Evolutionary conservation across 2,797 vertebrate genomes (phyloP).

Genomic region (Megalops cyprinoides): DNA sequence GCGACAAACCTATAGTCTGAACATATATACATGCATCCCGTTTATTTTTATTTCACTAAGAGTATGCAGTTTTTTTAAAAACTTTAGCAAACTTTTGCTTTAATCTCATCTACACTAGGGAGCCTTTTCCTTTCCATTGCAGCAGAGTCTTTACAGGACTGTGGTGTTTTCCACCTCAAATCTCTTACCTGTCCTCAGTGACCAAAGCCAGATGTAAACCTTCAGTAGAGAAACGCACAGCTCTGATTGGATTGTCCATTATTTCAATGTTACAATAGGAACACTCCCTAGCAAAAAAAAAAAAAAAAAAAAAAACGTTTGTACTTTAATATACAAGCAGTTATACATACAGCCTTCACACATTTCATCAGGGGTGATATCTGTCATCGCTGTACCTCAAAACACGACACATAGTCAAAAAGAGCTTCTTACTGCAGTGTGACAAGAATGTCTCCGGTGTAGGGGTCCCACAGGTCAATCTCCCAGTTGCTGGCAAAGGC

Average conservation of each 20-base stretch:
- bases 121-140: background rate
- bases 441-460: conserved; percentile 88
- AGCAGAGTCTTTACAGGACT: background rate
- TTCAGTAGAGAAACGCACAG: conserved; percentile 89
- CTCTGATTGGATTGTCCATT: conserved; percentile 80
- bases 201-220: conserved; percentile 87
- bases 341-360: background rate
- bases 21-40: background rate
- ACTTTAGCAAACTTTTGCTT: no score
- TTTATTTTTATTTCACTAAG: no score
- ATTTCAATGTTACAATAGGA: conserved; percentile 66
- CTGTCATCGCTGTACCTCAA: no score
- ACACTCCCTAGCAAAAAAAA: conserved; percentile 61
- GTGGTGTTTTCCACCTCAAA: no score
- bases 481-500: conserved; percentile 83
- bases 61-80: no score
- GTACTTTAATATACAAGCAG: background rate
- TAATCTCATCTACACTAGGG: no score
- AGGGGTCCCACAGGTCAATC: conserved; percentile 96
- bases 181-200: conserved; percentile 87
- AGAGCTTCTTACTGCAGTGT: conserved; percentile 84
- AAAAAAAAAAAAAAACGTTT: conserved; percentile 40
- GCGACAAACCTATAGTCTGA: background rate
- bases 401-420: no score
- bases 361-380: background rate